Base-by-base conservation (phyloP, 2,888 invertebrate species). In the Neoscelio sp. region DNA sequence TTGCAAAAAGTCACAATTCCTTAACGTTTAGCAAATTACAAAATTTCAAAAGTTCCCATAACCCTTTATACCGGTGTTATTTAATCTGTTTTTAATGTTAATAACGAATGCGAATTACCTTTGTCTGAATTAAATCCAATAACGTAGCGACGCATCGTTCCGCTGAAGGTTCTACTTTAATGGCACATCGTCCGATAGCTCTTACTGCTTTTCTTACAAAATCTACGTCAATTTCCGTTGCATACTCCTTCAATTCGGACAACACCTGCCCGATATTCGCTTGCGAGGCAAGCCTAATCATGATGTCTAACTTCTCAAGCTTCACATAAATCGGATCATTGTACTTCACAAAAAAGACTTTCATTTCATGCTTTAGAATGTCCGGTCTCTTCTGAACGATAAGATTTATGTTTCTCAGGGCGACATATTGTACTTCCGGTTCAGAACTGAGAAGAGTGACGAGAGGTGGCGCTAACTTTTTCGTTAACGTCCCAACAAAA, bases 251-350 rank as follows among this genome's bases (percentile, higher is more conserved):
- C 38, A 99, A 92, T 90, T 99, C 99, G 35, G 99, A 98, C 20
- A 99, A 92, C 58, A 99, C 99, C 91, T 99, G 99, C 0, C 98
- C 97, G 85, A 99, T 99, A 91, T 99, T 99, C 10, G 97, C 95
- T 90, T 99, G 98, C 42, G 98, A 98, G 10, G 99, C 99, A 83
- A 99, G 92, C 10, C 99, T 95, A 86, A 99, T 99, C 99, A 99
- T 99, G 70, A 99, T 99, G 90, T 99, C 99, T 85, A 99, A 89
- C 90, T 99, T 99, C 91, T 99, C 99, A 78, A 99, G 92, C 90
- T 99, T 99, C 40, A 99, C 99, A 91, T 99, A 99, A 89, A 99
- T 99, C 0, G 99, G 99, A 92, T 99, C 99, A 91, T 99, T 99
- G 92, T 99, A 99, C 89, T 99, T 99, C 30, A 99, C 99, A 91